A percentile compares a stretch with the other conserved stretches of the same genome.
phyloP scores from a whole-genome alignment of 2,113 vertebrate species.

The Myrmecophaga tridactyla region DNA sequence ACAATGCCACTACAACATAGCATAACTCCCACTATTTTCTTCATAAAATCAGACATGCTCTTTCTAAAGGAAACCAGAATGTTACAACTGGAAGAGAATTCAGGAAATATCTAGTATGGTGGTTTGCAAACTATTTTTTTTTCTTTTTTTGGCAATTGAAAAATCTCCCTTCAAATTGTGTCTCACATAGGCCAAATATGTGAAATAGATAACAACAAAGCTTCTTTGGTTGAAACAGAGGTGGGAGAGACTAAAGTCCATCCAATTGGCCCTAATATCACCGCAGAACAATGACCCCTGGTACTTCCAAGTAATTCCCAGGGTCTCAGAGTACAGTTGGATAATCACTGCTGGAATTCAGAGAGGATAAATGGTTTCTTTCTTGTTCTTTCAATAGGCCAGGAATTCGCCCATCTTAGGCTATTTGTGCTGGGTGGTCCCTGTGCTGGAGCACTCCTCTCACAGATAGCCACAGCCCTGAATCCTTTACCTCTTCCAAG shows the following conservation, averaged over 20 bases:
- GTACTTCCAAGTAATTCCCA: background rate
- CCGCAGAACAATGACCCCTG: background rate
- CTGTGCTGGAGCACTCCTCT: background rate
- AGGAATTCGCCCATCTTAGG: background rate
- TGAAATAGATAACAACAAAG: background rate
- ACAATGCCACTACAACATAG: background rate
- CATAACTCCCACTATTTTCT: background rate
- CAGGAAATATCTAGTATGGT: background rate
- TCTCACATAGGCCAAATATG: background rate
- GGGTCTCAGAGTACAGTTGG: background rate
- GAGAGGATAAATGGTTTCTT: background rate
- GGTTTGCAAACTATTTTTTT: background rate
- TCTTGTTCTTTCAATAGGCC: background rate
- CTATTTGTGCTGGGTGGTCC: background rate
- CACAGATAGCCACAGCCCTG: background rate
- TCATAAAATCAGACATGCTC: background rate
- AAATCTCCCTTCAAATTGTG: background rate
- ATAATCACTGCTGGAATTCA: background rate
- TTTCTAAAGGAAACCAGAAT: slow-evolving; percentile 7
- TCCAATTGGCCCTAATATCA: background rate
- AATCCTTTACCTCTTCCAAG: background rate
- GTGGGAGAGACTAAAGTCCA: background rate
- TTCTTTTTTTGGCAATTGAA: background rate
- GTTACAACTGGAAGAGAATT: background rate
- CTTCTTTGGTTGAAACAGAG: background rate